Evolutionary conservation across 2,888 invertebrate genomes (phyloP).

Genomic region (Ptilodon capucinus): DNA sequence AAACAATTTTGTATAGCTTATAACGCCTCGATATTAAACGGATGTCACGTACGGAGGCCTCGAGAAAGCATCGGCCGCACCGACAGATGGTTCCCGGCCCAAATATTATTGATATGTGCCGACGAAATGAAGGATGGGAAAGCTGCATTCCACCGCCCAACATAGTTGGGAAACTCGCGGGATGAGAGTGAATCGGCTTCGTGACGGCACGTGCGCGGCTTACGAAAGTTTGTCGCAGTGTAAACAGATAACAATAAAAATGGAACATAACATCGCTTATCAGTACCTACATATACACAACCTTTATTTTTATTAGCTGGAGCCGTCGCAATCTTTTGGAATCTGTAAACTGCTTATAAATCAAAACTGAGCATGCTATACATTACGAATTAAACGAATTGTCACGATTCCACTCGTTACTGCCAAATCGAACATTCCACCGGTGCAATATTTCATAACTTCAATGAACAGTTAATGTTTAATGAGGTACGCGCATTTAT

Average conservation of each 20-base stretch:
- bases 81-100: conserved; percentile 48
- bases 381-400: conserved; percentile 6
- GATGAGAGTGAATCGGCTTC: conserved; percentile 1
- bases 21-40: conserved; percentile 48
- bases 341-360: background rate
- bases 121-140: conserved; percentile 24
- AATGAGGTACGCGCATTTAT: conserved; percentile 27
- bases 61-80: conserved; percentile 44
- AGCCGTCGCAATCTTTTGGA: conserved; percentile 13
- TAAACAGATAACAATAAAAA: conserved; percentile 54
- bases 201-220: conserved; percentile 32
- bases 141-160: conserved; percentile 12
- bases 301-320: conserved; percentile 23
- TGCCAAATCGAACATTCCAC: conserved; percentile 18
- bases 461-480: conserved; percentile 25
- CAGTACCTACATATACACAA: conserved; percentile 23
- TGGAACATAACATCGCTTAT: conserved; percentile 45
- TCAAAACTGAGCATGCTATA: background rate
- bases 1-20: conserved; percentile 50
- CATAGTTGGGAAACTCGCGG: background rate
- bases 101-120: conserved; percentile 41
- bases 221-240: conserved; percentile 38
- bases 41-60: conserved; percentile 59
- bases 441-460: conserved; percentile 24
- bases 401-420: conserved; percentile 5